Evolutionary conservation across 30 jellyfish, hydroid and myxozoan species (phyloP), one percentile per base, ranked within the genome.

Genomic region (Pseudorhiza aurosa): DNA sequence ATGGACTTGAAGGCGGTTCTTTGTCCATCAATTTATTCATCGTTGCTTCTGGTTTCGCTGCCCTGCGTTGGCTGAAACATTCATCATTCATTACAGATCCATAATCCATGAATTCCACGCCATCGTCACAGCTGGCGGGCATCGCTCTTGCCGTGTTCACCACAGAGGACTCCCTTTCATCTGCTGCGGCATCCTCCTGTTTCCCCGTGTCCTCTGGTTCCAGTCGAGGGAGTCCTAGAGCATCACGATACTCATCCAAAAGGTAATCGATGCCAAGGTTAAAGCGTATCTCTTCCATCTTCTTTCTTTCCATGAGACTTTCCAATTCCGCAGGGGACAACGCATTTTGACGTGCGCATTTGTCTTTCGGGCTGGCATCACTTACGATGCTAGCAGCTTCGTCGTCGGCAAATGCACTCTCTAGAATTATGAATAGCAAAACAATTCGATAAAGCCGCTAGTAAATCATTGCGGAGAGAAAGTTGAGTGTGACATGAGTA

Each of bases 311-410:
- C 83, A 70, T 40, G 55, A 57, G 21, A n/a, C 59, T 55, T 29
- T 53, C 72, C 11, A 55, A 22, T 58, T 73, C 87, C 4, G 19
- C 45, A 17, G 64, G 87, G 0, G 60, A 31, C 14, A 57, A 36
- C 10, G 21, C 30, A 4, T 31, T n/a, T 49, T 56, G 58, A 11
- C 9, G 10, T 1, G 12, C 40, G 4, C 35, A 75, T 12, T 26
- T 2, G 36, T 51, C 65, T 22, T 17, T 26, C 29, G 24, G 12
- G 40, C 65, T 53, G 32, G 58, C 19, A 19, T 39, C 64, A 53
- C 87, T 73, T 0, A 31, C 30, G 11, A 47, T 73, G 51, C 87
- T 73, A 2, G 65, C 87, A n/a, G 87, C 87, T 14, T 73, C 87
- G 19, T 73, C 87, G 33, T 58, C 64, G 11, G 24, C 62, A 8